Evolutionary conservation across 2,888 invertebrate genomes (phyloP).

Genomic region (Rhamphomyia laevipes): DNA sequence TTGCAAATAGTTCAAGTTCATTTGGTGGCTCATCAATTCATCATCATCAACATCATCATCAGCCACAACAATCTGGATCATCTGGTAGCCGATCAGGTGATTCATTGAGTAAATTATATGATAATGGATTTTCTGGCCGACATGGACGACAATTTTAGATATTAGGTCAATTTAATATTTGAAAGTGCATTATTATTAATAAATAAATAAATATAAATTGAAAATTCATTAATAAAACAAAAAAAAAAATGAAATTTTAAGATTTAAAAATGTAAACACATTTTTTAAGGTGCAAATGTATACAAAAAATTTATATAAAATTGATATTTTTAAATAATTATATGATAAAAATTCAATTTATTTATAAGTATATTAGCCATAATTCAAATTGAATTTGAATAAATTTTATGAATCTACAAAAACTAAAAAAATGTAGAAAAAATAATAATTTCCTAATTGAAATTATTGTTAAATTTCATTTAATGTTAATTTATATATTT

Average conservation of each 20-base stretch:
- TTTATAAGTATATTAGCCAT: too few species aligned
- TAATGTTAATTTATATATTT: too few species aligned
- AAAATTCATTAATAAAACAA: neutral
- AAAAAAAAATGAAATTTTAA: neutral
- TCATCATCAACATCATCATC: neutral
- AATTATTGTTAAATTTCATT: too few species aligned
- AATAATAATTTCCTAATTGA: too few species aligned
- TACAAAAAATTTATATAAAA: too few species aligned
- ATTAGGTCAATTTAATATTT: neutral
- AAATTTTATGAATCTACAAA: too few species aligned
- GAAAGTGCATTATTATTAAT: neutral
- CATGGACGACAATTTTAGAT: constrained; percentile 34
- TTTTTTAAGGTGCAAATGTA: too few species aligned
- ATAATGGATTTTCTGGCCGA: constrained; percentile 64
- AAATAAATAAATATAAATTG: neutral
- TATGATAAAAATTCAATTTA: too few species aligned
- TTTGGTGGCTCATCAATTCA: constrained; percentile 4
- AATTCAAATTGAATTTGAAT: too few species aligned
- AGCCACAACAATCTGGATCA: constrained; percentile 18
- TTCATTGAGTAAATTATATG: constrained; percentile 79
- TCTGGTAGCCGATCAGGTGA: constrained; percentile 53
- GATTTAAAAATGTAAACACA: neutral
- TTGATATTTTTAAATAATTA: too few species aligned
- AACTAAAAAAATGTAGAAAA: too few species aligned
- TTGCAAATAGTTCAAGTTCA: constrained; percentile 4